phyloP scores from a whole-genome alignment of 2,113 vertebrate species.

The Petrocephalus zakoni region DNA sequence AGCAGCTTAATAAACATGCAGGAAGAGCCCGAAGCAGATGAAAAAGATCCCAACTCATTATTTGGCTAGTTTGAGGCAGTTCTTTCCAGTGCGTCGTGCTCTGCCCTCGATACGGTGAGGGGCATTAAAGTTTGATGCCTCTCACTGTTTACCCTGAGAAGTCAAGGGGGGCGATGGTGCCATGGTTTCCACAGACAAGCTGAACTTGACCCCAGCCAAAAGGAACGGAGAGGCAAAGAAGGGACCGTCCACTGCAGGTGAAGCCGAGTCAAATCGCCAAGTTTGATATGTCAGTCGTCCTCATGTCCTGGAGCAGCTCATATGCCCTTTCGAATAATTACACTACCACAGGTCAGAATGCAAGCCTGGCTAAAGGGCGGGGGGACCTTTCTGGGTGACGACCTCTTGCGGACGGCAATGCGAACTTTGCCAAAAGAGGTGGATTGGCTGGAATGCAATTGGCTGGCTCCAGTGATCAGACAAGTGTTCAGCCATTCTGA shows the following conservation, averaged over 20 bases:
- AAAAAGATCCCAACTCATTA: not conserved
- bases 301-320: not conserved
- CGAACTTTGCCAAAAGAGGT: not conserved
- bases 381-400: not conserved
- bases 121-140: constrained; percentile 8
- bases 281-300: not conserved
- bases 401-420: not conserved
- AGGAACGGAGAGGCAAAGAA: not conserved
- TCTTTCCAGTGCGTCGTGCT: not conserved
- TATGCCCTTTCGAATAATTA: not conserved
- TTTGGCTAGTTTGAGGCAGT: not conserved
- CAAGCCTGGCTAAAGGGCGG: not conserved
- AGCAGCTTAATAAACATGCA: not conserved
- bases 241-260: not conserved
- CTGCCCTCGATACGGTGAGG: not conserved
- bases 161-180: not conserved
- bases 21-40: not conserved
- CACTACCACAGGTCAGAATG: not conserved
- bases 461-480: not conserved
- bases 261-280: not conserved
- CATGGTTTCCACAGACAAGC: not conserved
- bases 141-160: not conserved
- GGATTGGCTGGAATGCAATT: not conserved
- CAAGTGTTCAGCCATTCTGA: not conserved
- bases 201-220: not conserved